These are phyloP conservation scores for Drosophila limbata DNA, from an alignment of 2,888 invertebrate genomes.

Conservation along the genomic window DNA sequence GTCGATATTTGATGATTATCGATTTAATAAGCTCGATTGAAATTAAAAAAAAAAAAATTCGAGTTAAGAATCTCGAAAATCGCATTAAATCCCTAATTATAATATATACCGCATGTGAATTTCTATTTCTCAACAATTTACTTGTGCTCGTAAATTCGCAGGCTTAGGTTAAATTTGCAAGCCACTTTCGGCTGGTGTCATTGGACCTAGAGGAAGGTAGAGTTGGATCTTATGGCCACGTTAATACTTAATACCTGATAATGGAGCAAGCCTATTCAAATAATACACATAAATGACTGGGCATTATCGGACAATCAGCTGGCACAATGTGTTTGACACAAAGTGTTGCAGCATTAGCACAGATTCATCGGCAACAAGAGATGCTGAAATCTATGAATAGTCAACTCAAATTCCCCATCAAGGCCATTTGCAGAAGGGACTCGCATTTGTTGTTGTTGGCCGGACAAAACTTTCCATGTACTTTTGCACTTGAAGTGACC, in stretches of 20 bases:
- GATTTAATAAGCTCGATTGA: too few species aligned
- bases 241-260: neutral
- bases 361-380: slow-evolving; percentile 5
- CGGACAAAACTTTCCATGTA: slow-evolving; percentile 46
- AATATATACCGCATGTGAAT: too few species aligned
- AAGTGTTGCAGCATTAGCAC: slow-evolving; percentile 18
- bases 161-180: neutral
- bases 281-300: slow-evolving; percentile 10
- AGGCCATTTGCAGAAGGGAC: neutral
- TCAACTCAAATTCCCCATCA: slow-evolving; percentile 5
- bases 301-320: slow-evolving; percentile 6
- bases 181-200: neutral
- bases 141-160: neutral
- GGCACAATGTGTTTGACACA: slow-evolving; percentile 7
- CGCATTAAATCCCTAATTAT: too few species aligned
- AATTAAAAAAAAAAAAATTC: too few species aligned
- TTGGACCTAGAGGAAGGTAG: neutral
- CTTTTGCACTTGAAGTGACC: slow-evolving; percentile 51
- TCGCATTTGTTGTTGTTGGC: slow-evolving; percentile 1
- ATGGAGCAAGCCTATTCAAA: slow-evolving; percentile 5
- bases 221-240: neutral
- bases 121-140: too few species aligned
- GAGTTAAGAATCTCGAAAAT: too few species aligned
- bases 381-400: slow-evolving; percentile 20
- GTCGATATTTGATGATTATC: too few species aligned